Percentiles rank a stretch among this genome's conserved stretches.
Evolutionary conservation across 2,888 invertebrate genomes (phyloP).

Genomic region (Eudasyphora cyanicolor): DNA sequence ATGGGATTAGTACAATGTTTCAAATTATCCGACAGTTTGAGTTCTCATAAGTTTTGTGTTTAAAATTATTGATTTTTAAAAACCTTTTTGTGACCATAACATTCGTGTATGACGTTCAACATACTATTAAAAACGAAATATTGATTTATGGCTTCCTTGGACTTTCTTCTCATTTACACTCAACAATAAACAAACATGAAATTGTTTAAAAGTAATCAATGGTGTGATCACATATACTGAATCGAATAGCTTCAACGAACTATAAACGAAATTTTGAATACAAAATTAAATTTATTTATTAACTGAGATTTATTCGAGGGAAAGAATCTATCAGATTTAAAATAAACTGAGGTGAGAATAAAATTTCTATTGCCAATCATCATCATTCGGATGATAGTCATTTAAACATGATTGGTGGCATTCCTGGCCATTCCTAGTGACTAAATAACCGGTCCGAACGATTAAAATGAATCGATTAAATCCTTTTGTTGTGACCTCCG

Average conservation of each 20-base stretch:
- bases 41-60: not conserved
- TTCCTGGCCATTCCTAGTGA: no score
- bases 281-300: constrained; percentile 15
- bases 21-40: not conserved
- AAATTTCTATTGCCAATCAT: not conserved
- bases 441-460: not conserved
- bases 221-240: constrained; percentile 6
- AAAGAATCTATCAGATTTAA: not conserved
- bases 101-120: not conserved
- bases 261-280: not conserved
- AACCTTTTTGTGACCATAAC: constrained; percentile 5
- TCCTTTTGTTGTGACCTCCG: constrained; percentile 36
- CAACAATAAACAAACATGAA: not conserved
- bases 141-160: constrained; percentile 7
- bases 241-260: not conserved
- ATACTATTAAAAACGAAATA: not conserved
- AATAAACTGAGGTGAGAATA: not conserved
- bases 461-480: constrained; percentile 44
- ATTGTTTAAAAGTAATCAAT: constrained; percentile 8
- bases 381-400: not conserved
- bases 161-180: not conserved
- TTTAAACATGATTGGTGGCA: constrained; percentile 8
- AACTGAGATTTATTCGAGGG: not conserved
- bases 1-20: constrained; percentile 34
- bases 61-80: constrained; percentile 45